Evolutionary conservation across 2,888 invertebrate species (phyloP), one percentile per base, ranked within the genome.

Genomic region (Nymphalis urticae): DNA sequence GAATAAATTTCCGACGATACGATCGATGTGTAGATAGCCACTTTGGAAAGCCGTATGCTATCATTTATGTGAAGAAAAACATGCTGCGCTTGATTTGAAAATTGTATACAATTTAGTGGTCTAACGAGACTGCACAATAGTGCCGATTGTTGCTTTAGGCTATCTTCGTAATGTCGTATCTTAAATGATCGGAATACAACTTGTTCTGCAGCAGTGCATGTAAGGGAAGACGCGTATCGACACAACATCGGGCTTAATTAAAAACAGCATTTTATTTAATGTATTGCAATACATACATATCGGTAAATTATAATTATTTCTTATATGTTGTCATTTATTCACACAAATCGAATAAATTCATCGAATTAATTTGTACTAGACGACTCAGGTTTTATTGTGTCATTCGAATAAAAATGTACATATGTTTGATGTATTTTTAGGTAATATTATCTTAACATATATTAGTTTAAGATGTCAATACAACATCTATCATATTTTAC

Each of bases 121-220:
- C 47, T 64, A 68, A 68, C 68, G 58, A 64, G 67, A 51, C 65
- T 36, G 42, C 54, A 66, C 66, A 58, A 72, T 64, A 66, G 68
- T 65, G 47, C 17, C 59, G 68, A 66, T 63, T 61, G 53, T 68
- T 61, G 54, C 72, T 76, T 75, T 77, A 72, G 72, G 71, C 73
- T 68, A 66, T 76, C 77, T 77, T 72, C 74, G 64, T 68, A 68
- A 65, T 65, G 63, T 53, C 60, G 65, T 63, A 65, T 70, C 60
- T 70, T 66, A 64, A 68, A 66, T 56, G 68, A 73, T 68, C 66
- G n/a, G 58, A 56, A 48, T 61, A 19, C 58, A 69, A 69, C 67
- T 48, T 56, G 50, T 64, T 70, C 48, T 63, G 51, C 17, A 36
- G 36, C 66, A 48, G 62, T 65, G 42, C 64, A 66, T 66, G 67